Conservation (phyloP, 2,797 vertebrate species). For the Chelon auratus region DNA sequence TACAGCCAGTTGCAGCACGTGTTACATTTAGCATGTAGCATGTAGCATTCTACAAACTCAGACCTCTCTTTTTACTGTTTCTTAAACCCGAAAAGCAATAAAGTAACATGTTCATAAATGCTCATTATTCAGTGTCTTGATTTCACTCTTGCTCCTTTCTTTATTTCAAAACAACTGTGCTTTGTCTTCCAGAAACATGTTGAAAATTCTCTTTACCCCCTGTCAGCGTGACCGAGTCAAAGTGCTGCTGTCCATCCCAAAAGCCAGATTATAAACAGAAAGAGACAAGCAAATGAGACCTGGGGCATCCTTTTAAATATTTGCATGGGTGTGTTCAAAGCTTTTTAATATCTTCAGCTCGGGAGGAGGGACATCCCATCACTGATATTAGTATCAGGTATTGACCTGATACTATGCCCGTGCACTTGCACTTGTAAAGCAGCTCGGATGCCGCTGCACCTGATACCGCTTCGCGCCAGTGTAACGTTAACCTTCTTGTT, state of each 20-base stretch:
- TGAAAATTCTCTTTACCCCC: slow-evolving; percentile 51
- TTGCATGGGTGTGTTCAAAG: slow-evolving; percentile 22
- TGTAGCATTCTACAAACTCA: too few species aligned
- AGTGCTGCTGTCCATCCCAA: slow-evolving; percentile 28
- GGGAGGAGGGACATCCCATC: too few species aligned
- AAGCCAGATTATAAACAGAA: slow-evolving; percentile 17
- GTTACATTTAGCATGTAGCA: slow-evolving; percentile 4
- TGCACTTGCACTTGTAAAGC: too few species aligned
- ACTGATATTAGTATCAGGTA: too few species aligned
- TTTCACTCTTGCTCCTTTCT: too few species aligned
- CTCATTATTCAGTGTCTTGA: too few species aligned
- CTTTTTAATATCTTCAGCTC: not conserved
- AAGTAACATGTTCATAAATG: not conserved
- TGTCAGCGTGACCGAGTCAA: slow-evolving; percentile 41
- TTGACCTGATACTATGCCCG: too few species aligned
- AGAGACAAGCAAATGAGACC: slow-evolving; percentile 22
- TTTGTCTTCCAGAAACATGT: slow-evolving; percentile 15
- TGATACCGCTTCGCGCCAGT: too few species aligned
- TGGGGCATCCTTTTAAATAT: slow-evolving; percentile 6
- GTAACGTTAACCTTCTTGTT: too few species aligned
- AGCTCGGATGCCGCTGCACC: too few species aligned
- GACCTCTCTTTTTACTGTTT: not conserved
- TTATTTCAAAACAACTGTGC: too few species aligned
- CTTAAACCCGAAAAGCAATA: not conserved
- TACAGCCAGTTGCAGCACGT: not conserved